Conservation (phyloP, 2,888 invertebrate species). For the Lycocerus yunnanus region DNA sequence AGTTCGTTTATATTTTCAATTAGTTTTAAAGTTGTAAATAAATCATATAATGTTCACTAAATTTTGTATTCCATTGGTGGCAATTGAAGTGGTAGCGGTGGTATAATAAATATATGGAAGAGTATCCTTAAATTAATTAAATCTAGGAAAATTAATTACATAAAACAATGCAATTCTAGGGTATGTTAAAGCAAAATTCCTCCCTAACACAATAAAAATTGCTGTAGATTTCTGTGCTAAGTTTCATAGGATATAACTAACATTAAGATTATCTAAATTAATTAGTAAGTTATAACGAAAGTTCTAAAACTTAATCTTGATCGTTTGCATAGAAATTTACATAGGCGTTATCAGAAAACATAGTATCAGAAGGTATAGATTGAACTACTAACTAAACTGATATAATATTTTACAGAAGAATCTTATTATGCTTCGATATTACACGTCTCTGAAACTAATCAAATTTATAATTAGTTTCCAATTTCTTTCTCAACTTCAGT, state of each 20-base stretch:
- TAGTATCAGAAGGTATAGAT: background rate
- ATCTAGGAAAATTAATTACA: background rate
- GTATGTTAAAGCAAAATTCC: background rate
- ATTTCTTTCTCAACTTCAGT: background rate
- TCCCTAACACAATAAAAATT: background rate
- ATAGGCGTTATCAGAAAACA: background rate
- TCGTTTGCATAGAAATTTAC: background rate
- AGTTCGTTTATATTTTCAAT: background rate
- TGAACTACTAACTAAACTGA: background rate
- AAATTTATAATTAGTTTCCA: background rate
- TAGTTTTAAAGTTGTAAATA: too few species aligned
- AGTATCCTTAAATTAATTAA: background rate
- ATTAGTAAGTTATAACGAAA: background rate
- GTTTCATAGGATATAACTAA: background rate
- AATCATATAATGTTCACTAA: background rate
- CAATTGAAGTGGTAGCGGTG: background rate
- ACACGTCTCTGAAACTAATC: background rate
- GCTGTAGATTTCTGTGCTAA: background rate
- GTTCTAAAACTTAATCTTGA: background rate
- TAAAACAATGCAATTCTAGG: background rate
- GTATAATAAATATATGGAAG: background rate
- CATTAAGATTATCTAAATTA: background rate
- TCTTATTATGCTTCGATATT: background rate
- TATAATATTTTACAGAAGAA: background rate
- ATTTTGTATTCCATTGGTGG: background rate